Base-by-base conservation (phyloP, 2,888 invertebrate species). In the Polydrusus cervinus region DNA sequence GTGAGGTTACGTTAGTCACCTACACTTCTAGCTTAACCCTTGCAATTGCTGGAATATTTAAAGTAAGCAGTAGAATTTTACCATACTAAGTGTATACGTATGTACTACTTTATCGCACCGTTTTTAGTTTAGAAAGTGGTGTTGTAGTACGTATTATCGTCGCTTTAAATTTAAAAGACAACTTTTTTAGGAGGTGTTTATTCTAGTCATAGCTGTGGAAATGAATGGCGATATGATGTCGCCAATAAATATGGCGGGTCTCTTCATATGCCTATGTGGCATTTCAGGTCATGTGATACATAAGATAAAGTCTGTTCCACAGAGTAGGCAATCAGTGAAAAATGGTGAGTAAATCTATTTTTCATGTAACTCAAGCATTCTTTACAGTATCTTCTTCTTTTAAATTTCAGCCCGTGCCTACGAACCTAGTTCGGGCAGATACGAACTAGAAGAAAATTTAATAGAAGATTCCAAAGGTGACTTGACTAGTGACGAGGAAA, bases 1-100 rank as follows among this genome's bases (percentile, higher is more conserved):
- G 93, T 86, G 99, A 99, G 89, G 99, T 97, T 86, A 89, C 98
- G 78, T 94, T 99, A 34, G 92, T 99, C 74, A 93, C 94, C 0
- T 93, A 94, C 86, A 98, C 98, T 0, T 99, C 99, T 81, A 97
- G 98, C 89, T 92, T 99, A 69, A 99, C 99, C 0, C 89, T 99
- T 53, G 96, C 97, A 20, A 94, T 99, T 81, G 94, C 97, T 57
- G 98, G 98, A 74, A 97, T 99, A 85, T 94, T 98, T 85, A 99
- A 99, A 93, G 98, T 97, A 88, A 86, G 81, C 18, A 3, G 25
- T 25, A 1, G 25, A 25, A 25, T 25, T 25, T 25, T 25, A 25
- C 25, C 25, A 5, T 5, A 25, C 25, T 25, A 25, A 5, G n/a
- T n/a, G n/a, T n/a, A n/a, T n/a, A n/a, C n/a, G n/a, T n/a, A n/a